Conservation (phyloP, 1,140 invertebrate genomes). For the Drosophila navojoa region DNA sequence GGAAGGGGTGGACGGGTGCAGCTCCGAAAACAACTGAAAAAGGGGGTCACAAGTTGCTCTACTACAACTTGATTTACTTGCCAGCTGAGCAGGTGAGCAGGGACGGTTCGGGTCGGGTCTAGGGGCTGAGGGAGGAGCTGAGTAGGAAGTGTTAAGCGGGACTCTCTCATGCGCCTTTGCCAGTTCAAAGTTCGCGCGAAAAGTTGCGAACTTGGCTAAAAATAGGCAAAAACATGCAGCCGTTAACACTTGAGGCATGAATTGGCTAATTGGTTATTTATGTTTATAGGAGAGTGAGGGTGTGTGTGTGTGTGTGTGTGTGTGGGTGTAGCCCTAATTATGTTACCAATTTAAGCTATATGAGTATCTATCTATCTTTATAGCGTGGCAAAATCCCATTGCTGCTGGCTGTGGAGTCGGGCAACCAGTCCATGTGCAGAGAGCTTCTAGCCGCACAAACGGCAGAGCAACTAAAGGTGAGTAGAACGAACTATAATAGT, state of each 20-base stretch:
- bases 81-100: conserved; percentile 15
- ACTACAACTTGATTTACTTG: conserved; percentile 55
- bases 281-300: conserved; percentile 35
- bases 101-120: neutral
- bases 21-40: conserved; percentile 28
- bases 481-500: conserved; percentile 11
- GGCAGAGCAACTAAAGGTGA: conserved; percentile 90
- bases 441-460: conserved; percentile 94
- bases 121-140: neutral
- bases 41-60: conserved; percentile 70
- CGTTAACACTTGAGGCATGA: conserved; percentile 79
- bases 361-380: conserved; percentile 82
- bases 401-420: conserved; percentile 95
- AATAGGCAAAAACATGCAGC: conserved; percentile 70
- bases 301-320: conserved; percentile 24
- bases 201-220: conserved; percentile 80
- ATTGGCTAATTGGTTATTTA: conserved; percentile 81
- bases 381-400: conserved; percentile 97
- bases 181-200: conserved; percentile 73
- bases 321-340: conserved; percentile 46
- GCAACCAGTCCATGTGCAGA: conserved; percentile 95
- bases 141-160: neutral
- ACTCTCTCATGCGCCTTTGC: conserved; percentile 34
- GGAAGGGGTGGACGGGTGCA: conserved; percentile 11
- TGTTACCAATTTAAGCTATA: conserved; percentile 38